Percentiles rank a stretch among this genome's conserved stretches.
Evolutionary conservation across 2,113 vertebrate species (phyloP).

Genomic region (Acrocephalus kingi): DNA sequence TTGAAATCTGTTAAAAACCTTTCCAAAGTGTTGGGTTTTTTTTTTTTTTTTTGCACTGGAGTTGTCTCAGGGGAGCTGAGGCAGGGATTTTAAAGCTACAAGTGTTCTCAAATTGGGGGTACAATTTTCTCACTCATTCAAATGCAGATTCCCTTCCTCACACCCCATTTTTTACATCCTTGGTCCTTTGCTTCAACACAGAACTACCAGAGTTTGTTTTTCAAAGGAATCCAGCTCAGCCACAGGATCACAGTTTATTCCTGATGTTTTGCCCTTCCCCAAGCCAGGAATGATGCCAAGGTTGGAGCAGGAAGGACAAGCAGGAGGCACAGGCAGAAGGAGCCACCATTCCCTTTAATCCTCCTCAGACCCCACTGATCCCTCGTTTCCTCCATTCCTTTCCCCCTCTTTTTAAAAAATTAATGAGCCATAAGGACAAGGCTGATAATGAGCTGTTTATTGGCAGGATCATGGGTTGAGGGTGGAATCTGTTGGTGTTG

Average conservation of each 20-base stretch:
- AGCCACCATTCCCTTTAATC: not conserved
- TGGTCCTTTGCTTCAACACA: not conserved
- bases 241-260: not conserved
- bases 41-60: not conserved
- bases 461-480: not conserved
- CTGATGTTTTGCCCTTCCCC: not conserved
- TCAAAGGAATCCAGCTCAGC: not conserved
- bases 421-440: conserved; percentile 41
- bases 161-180: not conserved
- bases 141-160: not conserved
- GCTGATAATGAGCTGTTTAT: conserved; percentile 8
- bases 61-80: not conserved
- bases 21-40: not conserved
- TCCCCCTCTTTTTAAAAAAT: not conserved
- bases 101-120: accelerated
- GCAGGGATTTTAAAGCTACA: not conserved
- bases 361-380: not conserved
- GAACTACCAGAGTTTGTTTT: not conserved
- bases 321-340: not conserved
- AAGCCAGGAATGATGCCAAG: not conserved
- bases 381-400: not conserved
- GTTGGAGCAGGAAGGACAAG: not conserved
- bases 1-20: not conserved
- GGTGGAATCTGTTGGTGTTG: not conserved
- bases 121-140: no score